These are phyloP conservation scores for Heliconius hermathena DNA, from an alignment of 1,140 invertebrate species.

Conservation along the genomic window DNA sequence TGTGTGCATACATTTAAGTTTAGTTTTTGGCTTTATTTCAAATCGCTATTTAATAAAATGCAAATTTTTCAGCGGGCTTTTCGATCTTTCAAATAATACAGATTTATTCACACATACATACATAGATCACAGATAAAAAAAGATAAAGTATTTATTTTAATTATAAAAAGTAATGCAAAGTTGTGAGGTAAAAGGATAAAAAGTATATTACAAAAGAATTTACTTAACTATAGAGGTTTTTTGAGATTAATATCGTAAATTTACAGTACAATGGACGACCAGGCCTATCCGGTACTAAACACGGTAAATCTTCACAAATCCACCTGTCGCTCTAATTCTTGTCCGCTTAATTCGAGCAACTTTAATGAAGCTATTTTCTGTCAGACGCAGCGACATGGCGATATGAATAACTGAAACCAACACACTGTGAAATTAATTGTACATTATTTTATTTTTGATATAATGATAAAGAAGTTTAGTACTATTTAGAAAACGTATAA, in stretches of 20 bases:
- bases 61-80: constrained; percentile 21
- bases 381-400: constrained; percentile 24
- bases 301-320: constrained; percentile 44
- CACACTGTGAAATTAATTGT: neutral
- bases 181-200: neutral
- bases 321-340: constrained; percentile 47
- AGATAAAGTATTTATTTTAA: neutral
- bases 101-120: constrained; percentile 13
- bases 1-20: constrained; percentile 11
- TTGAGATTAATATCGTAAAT: constrained; percentile 37
- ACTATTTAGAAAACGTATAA: no score
- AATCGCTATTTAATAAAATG: constrained; percentile 19
- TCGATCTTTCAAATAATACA: constrained; percentile 14
- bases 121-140: neutral
- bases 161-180: neutral
- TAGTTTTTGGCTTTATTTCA: constrained; percentile 22
- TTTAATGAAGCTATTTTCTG: constrained; percentile 45
- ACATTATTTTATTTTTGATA: neutral
- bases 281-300: constrained; percentile 41
- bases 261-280: constrained; percentile 32
- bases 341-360: constrained; percentile 40
- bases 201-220: neutral
- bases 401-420: neutral
- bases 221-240: neutral
- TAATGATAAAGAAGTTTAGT: neutral